These are phyloP conservation scores for Phyllotis vaccarum DNA, from an alignment of 2,797 vertebrate genomes.

Conservation along the genomic window DNA sequence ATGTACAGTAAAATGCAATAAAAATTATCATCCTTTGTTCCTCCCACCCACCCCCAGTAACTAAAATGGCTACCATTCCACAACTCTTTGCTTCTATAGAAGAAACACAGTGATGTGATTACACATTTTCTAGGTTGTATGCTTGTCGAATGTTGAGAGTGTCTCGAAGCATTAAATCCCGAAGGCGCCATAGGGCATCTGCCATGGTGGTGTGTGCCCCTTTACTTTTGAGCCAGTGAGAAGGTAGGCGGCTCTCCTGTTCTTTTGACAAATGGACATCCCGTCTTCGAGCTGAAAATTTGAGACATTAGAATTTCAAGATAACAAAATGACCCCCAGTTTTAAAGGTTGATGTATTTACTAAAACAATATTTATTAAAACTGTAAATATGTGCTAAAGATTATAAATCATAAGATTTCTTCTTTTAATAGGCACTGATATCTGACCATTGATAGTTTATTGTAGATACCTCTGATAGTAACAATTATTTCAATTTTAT, in stretches of 20 bases:
- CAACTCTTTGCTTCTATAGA: constrained; percentile 84
- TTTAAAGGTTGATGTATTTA: not conserved
- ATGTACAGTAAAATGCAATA: constrained; percentile 92
- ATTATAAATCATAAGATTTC: constrained; percentile 46
- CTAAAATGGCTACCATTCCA: constrained; percentile 89
- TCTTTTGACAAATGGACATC: constrained; percentile 98
- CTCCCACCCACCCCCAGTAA: constrained; percentile 85
- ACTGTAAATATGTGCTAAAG: not conserved
- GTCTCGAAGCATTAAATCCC: constrained; percentile 98
- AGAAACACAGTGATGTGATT: constrained; percentile 78
- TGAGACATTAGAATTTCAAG: constrained; percentile 61
- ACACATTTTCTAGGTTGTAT: constrained; percentile 94
- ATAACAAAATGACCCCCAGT: constrained; percentile 35
- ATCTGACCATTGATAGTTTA: constrained; percentile 49
- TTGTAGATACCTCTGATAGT: not conserved
- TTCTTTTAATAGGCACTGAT: constrained; percentile 50
- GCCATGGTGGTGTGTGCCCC: constrained; percentile 99
- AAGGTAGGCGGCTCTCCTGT: constrained; percentile 97
- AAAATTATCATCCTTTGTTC: constrained; percentile 89
- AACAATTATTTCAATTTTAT: constrained; percentile 52
- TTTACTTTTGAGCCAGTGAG: constrained; percentile 99
- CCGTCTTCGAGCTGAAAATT: constrained; percentile 93
- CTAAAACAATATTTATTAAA: constrained; percentile 45
- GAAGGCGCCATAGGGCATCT: constrained; percentile 97
- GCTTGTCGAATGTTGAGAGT: constrained; percentile 96